Base-by-base conservation (phyloP, 2,797 vertebrate genomes). In the Lutjanus argentimaculatus region DNA sequence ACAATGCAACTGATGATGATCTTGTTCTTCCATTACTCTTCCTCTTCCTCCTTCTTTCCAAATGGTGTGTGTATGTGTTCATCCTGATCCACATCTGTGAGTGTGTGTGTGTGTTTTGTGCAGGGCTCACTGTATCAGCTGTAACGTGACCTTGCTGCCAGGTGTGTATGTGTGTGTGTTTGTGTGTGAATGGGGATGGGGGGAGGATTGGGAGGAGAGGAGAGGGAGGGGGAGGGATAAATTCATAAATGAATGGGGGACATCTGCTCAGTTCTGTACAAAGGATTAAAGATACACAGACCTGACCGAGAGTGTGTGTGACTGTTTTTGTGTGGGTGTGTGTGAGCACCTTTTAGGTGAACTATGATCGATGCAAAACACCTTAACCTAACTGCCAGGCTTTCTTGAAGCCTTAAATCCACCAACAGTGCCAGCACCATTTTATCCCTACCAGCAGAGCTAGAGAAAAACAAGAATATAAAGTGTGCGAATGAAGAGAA, bases 201-300 rank as follows among this genome's bases (percentile, higher is more conserved):
- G 13, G 49, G 56, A 19, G 49, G 74, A 51, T 17, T 43, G 65
- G 70, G 68, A 61, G 59, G 45, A 17, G 58, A 66, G 21, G 51
- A 48, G 19, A 7, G 59, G 49, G 19, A 2, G 70, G 64, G n/a
- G 52, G 63, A 63, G 76, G 85, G 95, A 96, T 97, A 97, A 97
- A 98, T 97, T 97, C 97, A 99, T 99, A 99, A 98, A 98, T 99
- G 97, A 98, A 98, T 97, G 96, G 96, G 96, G 97, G 97, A 98
- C 98, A 99, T 98, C 98, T 99, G 98, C 96, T 98, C 94, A 87
- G 96, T 95, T 96, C 96, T 91, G 97, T 95, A 91, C 87, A 97
- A 97, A 98, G 96, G 97, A 97, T 97, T 97, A 97, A 95, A 96
- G 95, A 94, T 95, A 94, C 92, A 95, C 85, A 87, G 82, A 93